These are phyloP conservation scores for Aphaenogaster floridana DNA, from an alignment of 1,140 invertebrate genomes.

Conservation along the genomic window DNA sequence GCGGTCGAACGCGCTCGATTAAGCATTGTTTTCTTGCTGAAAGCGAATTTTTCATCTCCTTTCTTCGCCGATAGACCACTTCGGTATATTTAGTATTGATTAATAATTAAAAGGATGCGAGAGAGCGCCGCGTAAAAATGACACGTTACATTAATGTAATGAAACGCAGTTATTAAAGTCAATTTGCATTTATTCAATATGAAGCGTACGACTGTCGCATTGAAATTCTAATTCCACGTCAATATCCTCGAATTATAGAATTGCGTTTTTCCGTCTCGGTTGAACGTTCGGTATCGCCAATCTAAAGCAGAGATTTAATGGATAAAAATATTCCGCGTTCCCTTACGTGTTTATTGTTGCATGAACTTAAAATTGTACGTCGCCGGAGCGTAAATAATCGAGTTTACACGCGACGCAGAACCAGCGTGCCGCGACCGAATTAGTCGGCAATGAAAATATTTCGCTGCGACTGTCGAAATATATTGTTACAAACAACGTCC, in stretches of 20 bases:
- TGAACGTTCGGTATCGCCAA: conserved; percentile 21
- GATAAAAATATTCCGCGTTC: conserved; percentile 57
- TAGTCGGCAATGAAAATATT: conserved; percentile 60
- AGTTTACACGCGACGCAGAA: conserved; percentile 55
- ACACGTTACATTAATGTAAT: neutral
- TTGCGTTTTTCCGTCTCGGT: conserved; percentile 24
- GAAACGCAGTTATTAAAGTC: conserved; percentile 17
- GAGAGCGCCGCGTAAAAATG: neutral
- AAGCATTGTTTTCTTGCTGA: conserved; percentile 8
- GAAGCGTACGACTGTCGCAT: neutral
- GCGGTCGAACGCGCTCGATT: conserved; percentile 16
- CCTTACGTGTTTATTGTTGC: conserved; percentile 65
- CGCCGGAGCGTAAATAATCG: conserved; percentile 64
- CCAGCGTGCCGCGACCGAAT: conserved; percentile 45
- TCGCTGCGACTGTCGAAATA: conserved; percentile 8
- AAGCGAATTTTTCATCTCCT: neutral
- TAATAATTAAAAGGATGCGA: neutral
- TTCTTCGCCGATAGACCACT: neutral
- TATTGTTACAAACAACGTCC: conserved; percentile 19
- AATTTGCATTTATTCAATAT: conserved; percentile 1
- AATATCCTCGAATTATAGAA: neutral
- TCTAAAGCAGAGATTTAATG: conserved; percentile 44
- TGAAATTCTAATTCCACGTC: neutral
- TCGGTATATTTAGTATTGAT: neutral
- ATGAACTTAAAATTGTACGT: conserved; percentile 61